Evolutionary conservation across 53 echinoderm and acorn worm species (phyloP).

Genomic region (Astropecten irregularis): DNA sequence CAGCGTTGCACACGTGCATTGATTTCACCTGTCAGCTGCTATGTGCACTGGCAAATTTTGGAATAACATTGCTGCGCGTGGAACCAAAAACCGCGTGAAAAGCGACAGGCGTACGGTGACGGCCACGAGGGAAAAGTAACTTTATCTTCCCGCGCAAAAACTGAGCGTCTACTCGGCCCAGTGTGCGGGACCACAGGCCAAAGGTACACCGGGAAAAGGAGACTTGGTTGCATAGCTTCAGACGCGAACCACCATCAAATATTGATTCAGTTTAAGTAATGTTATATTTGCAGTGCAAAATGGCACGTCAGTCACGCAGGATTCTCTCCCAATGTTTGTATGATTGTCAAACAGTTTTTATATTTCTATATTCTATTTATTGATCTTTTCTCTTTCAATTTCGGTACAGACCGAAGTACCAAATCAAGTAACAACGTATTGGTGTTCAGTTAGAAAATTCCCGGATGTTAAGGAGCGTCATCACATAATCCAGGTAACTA

Average conservation of each 20-base stretch:
- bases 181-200: no score
- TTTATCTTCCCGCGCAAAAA: slow-evolving; percentile 26
- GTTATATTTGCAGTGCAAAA: no score
- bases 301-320: no score
- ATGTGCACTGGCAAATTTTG: not conserved
- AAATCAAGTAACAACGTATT: slow-evolving; percentile 72
- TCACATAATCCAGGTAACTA: slow-evolving; percentile 75
- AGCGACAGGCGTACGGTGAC: not conserved
- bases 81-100: not conserved
- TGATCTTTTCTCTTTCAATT: not conserved
- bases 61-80: slow-evolving; percentile 8
- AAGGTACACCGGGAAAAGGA: no score
- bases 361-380: no score
- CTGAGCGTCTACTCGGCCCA: no score
- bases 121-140: slow-evolving; percentile 31
- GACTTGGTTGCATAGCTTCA: no score
- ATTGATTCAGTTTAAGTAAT: no score
- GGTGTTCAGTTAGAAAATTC: slow-evolving; percentile 74
- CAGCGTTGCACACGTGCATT: not conserved
- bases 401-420: slow-evolving; percentile 64
- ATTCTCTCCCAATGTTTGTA: no score
- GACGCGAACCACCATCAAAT: no score
- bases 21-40: slow-evolving; percentile 54
- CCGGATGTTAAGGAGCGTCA: slow-evolving; percentile 56
- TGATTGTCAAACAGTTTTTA: no score